Base-by-base conservation (phyloP, 2,113 vertebrate species). In the Semnornis frantzii region DNA sequence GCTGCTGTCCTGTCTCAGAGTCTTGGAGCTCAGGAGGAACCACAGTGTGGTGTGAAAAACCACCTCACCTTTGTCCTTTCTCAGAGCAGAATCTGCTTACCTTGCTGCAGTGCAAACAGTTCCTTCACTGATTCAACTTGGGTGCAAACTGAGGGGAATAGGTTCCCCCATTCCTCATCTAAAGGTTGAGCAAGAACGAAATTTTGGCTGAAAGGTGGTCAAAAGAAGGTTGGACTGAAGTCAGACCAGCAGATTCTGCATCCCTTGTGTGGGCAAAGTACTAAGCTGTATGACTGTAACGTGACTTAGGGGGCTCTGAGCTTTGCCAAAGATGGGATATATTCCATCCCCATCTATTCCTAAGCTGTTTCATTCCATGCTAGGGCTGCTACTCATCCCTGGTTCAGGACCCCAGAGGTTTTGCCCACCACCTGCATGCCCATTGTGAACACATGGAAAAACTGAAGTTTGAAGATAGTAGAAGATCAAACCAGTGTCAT, bases 111-210 rank as follows among this genome's bases (percentile, higher is more conserved):
- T 5, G 4, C 28, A 19, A 64, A 82, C 83, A 46, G 3, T 25
- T 84, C 77, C 62, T 88, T 60, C 19, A 4, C 2, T 50, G 30
- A 24, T 60, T 37, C 30, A 44, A 4, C 27, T 3, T 30, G 17
- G 14, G 19, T 1, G 3, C 12, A 7, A 69, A 62, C 6, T 0
- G 0, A 68, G 14, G 37, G 54, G 15, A 60, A 52, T 11, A 46
- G 3, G 0, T 9, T 77, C 24, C 19, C 8, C 12, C 15, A 10
- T 31, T n/a, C 23, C 63, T 46, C 54, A 83, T 10, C 15, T n/a
- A 11, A 50, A 71, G 3, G 5, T 55, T 77, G 52, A 85, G 68
- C 8, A 52, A 34, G 27, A 18, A 8, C 68, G 50, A 87, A 25
- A 70, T 39, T 75, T 64, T 73, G 18, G 23, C 14, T 2, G 1